Percentiles rank a stretch among this genome's conserved stretches.
phyloP scores from a whole-genome alignment of 2,797 vertebrate species.

The Micromesistius poutassou region DNA sequence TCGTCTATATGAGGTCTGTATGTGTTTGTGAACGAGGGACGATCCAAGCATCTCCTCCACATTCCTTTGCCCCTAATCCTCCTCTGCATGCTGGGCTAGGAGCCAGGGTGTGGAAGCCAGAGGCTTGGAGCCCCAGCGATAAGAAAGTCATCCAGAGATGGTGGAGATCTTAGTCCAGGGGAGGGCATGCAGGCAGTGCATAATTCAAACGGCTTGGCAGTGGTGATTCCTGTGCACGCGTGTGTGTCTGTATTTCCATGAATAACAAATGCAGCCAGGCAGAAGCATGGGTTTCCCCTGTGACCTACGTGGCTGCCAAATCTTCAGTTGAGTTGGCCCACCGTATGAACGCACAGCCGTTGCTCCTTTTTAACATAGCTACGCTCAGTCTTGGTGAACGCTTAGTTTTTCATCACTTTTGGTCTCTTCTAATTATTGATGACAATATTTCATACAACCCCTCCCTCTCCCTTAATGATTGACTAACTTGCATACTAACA shows the following conservation, averaged over 20 bases:
- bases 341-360: not conserved
- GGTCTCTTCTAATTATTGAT: not conserved
- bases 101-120: slow-evolving; percentile 38
- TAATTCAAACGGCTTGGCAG: slow-evolving; percentile 44
- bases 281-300: slow-evolving; percentile 25
- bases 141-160: slow-evolving; percentile 51
- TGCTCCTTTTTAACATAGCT: not conserved
- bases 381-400: not conserved
- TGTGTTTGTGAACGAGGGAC: slow-evolving; percentile 11
- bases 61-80: slow-evolving; percentile 52
- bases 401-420: not conserved
- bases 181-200: slow-evolving; percentile 51
- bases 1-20: slow-evolving; percentile 13
- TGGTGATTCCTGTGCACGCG: slow-evolving; percentile 8
- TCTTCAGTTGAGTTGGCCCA: slow-evolving; percentile 2
- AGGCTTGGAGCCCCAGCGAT: slow-evolving; percentile 47
- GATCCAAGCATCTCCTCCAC: slow-evolving; percentile 25
- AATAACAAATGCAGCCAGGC: no score
- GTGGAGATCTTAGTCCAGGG: slow-evolving; percentile 55
- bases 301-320: slow-evolving; percentile 22
- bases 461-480: not conserved
- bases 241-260: slow-evolving; percentile 3
- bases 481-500: not conserved
- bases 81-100: slow-evolving; percentile 41
- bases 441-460: not conserved